These are phyloP conservation scores for Melanostoma mellinum DNA, from an alignment of 2,888 invertebrate genomes.

Conservation along the genomic window DNA sequence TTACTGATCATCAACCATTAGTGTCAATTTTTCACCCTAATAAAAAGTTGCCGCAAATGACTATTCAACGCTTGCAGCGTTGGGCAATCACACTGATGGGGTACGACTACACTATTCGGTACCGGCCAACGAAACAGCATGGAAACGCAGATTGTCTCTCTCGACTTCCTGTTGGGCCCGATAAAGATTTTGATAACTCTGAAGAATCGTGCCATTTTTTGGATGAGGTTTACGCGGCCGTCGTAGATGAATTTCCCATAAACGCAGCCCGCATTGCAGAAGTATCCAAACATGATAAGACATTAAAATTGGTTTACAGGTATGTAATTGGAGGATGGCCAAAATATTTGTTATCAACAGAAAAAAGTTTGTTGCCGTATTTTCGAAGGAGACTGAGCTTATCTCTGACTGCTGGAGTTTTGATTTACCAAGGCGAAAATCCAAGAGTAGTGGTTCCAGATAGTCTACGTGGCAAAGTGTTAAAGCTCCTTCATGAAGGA, in stretches of 20 bases:
- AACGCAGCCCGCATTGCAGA: background rate
- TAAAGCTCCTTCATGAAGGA: conserved; percentile 11
- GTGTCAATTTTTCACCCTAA: conserved; percentile 44
- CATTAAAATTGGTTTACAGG: background rate
- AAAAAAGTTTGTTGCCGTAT: too few species aligned
- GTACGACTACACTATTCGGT: conserved; percentile 23
- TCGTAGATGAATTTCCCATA: background rate
- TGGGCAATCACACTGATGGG: conserved; percentile 41
- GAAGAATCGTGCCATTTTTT: background rate
- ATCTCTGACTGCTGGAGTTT: background rate
- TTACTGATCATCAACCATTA: conserved; percentile 26
- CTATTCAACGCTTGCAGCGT: conserved; percentile 41
- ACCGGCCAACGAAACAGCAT: conserved; percentile 3
- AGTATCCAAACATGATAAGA: too few species aligned
- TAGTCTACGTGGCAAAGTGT: background rate
- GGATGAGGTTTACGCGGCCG: background rate
- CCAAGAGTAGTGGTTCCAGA: conserved; percentile 18
- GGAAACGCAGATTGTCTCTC: conserved; percentile 34
- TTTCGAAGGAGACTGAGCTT: too few species aligned
- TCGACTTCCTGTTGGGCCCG: conserved; percentile 11
- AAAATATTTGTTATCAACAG: background rate
- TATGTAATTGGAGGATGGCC: background rate
- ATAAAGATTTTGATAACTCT: background rate
- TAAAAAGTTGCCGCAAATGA: conserved; percentile 48
- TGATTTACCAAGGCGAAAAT: background rate